These are phyloP conservation scores for Aphaenogaster ashmeadi DNA, from an alignment of 1,140 invertebrate species.

Conservation along the genomic window DNA sequence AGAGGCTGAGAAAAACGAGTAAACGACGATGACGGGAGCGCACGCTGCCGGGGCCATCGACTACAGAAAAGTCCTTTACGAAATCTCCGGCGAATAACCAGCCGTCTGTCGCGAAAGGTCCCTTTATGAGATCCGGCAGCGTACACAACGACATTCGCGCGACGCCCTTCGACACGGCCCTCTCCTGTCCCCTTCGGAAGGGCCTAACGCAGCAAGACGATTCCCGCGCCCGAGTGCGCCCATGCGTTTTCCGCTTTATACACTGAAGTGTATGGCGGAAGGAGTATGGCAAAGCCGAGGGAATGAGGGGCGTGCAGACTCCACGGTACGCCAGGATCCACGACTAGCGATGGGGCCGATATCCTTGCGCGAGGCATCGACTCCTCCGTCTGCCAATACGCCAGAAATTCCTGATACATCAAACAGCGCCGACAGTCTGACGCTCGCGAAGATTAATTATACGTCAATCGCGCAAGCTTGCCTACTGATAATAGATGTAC, in stretches of 20 bases:
- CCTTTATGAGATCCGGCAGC: constrained; percentile 52
- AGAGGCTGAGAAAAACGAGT: constrained; percentile 46
- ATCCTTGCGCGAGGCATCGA: constrained; percentile 40
- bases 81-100: constrained; percentile 61
- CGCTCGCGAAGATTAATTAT: constrained; percentile 53
- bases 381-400: constrained; percentile 42
- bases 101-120: constrained; percentile 72
- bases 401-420: constrained; percentile 55
- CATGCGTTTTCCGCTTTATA: constrained; percentile 75
- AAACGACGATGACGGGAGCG: constrained; percentile 46
- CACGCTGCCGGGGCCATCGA: constrained; percentile 39
- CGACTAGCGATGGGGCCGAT: constrained; percentile 36
- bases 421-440: constrained; percentile 8
- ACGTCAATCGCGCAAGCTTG: constrained; percentile 36
- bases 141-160: constrained; percentile 58
- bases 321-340: constrained; percentile 17
- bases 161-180: constrained; percentile 59
- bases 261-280: constrained; percentile 61
- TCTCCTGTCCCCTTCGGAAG: constrained; percentile 33
- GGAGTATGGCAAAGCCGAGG: constrained; percentile 19
- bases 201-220: constrained; percentile 72
- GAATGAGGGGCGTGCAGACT: not conserved
- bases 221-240: constrained; percentile 70
- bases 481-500: constrained; percentile 35
- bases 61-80: constrained; percentile 71